Evolutionary conservation across 2,797 vertebrate species (phyloP).

Genomic region (Balearica regulorum): DNA sequence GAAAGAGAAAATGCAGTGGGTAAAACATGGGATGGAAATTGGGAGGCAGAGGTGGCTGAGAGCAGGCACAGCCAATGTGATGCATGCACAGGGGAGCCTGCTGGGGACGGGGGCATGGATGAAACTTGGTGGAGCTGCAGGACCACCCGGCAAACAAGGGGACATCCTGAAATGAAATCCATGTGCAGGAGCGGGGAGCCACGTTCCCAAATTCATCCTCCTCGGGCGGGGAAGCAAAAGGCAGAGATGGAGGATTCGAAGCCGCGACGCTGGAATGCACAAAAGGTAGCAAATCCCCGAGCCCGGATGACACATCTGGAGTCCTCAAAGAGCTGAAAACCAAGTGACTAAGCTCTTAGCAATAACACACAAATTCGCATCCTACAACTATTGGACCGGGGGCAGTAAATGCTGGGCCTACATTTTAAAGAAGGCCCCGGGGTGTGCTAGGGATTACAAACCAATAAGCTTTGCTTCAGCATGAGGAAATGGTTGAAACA

Average conservation of each 20-base stretch:
- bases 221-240: neutral
- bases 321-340: neutral
- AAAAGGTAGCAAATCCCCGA: neutral
- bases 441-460: constrained; percentile 54
- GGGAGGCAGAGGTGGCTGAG: neutral
- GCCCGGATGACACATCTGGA: constrained; percentile 31
- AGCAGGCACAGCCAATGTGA: neutral
- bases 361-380: constrained; percentile 25
- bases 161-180: neutral
- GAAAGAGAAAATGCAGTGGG: neutral
- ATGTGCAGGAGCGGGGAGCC: accelerated
- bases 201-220: neutral
- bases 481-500: neutral
- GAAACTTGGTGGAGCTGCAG: accelerated
- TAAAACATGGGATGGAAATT: neutral
- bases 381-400: constrained; percentile 15
- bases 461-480: constrained; percentile 46
- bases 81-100: accelerated
- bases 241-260: neutral
- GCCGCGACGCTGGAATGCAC: neutral
- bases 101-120: neutral
- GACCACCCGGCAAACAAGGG: accelerated
- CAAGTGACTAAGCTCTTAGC: constrained; percentile 15
- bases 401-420: constrained; percentile 59
- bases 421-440: constrained; percentile 46